Evolutionary conservation across 2,888 invertebrate genomes (phyloP), one percentile per base, ranked within the genome.

Genomic region (Eugnorisma glareosa): DNA sequence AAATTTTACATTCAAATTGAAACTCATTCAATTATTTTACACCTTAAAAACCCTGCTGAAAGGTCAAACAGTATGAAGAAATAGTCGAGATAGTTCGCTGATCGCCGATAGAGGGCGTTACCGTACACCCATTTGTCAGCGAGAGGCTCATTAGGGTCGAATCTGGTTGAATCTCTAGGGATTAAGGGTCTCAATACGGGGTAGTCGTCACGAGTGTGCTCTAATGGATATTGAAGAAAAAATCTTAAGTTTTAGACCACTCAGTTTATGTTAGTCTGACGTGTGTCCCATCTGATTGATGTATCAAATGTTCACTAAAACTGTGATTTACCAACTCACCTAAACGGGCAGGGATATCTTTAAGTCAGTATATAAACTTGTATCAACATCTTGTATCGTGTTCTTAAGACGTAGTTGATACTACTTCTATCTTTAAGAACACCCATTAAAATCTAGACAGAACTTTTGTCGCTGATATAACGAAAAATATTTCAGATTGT

Each of bases 81-180:
- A 89, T 91, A 92, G 90, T 92, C 91, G 89, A 92, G 93, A 93
- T 94, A 93, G 94, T 94, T 93, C 92, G 88, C 91, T 94, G 94
- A 95, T 96, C 93, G 92, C 92, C 94, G 93, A 94, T 93, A 95
- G 95, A 93, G 94, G 95, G 95, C 95, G 95, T 93, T 91, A 91
- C 86, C 89, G 89, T 89, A 90, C 90, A 90, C 87, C 94, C 93
- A 95, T 96, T 96, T 96, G 92, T 96, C 94, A 96, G 92, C 88
- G 86, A 89, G 91, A 93, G 91, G 90, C 95, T 94, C 95, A 95
- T 96, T 96, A 95, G 93, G 94, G 94, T 92, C 93, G 93, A 93
- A 92, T 93, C 94, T 93, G 93, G 93, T 91, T 89, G 92, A 93
- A 93, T 94, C 95, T 93, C 94, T 51, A 77, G 94, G 94, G 96